Evolutionary conservation across 2,888 invertebrate species (phyloP).

Genomic region (Zelleria hepariella): DNA sequence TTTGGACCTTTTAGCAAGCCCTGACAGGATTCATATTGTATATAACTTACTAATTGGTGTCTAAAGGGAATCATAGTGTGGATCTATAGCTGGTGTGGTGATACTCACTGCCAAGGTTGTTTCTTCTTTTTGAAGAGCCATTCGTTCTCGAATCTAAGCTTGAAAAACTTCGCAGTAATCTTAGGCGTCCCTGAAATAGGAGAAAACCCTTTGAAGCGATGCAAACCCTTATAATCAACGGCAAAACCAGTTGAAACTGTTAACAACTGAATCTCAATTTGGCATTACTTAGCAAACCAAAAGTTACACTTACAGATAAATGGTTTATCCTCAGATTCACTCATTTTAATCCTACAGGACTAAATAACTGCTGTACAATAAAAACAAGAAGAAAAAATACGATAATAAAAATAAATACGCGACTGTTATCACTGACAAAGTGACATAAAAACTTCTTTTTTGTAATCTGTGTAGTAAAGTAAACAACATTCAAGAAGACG

Average conservation of each 20-base stretch:
- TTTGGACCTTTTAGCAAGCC: no score
- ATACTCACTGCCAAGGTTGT: constrained; percentile 59
- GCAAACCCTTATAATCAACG: no score
- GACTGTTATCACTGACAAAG: no score
- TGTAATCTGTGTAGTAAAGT: no score
- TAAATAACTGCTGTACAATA: no score
- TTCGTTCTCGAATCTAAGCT: constrained; percentile 53
- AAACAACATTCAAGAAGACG: background rate
- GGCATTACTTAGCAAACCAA: no score
- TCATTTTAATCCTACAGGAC: constrained; percentile 28
- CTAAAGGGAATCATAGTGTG: background rate
- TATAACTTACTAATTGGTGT: background rate
- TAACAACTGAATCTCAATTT: no score
- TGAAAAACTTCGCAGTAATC: constrained; percentile 45
- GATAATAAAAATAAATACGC: background rate
- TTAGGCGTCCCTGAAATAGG: constrained; percentile 49
- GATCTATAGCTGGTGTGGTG: background rate
- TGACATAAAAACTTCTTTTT: no score
- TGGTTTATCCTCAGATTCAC: constrained; percentile 27
- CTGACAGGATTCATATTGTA: background rate
- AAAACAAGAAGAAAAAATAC: background rate
- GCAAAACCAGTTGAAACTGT: no score
- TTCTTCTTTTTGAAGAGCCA: constrained; percentile 59
- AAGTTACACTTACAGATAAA: constrained; percentile 41
- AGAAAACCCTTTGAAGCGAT: background rate